A percentile compares a stretch with the other conserved stretches of the same genome.
phyloP scores from a whole-genome alignment of 1,140 invertebrate species.

The Venturia canescens region DNA sequence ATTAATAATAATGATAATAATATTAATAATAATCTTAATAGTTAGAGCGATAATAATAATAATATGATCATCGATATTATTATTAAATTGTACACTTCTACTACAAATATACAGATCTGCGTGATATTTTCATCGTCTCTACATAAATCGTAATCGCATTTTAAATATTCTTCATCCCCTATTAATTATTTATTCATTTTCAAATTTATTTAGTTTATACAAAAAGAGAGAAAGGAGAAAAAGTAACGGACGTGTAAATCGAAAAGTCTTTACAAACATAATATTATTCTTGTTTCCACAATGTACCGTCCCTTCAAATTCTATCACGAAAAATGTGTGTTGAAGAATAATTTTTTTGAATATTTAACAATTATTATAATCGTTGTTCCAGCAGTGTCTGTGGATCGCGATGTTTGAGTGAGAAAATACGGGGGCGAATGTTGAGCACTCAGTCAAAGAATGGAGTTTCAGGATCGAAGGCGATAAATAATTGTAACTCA shows the following conservation, averaged over 20 bases:
- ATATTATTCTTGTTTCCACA: slow-evolving; percentile 19
- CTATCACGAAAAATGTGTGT: not conserved
- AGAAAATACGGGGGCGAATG: too few species aligned
- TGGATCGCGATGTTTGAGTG: too few species aligned
- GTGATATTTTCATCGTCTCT: slow-evolving; percentile 30
- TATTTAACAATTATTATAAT: too few species aligned
- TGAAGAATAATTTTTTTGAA: not conserved
- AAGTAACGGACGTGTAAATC: slow-evolving; percentile 49
- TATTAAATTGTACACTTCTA: slow-evolving; percentile 72
- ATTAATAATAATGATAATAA: slow-evolving; percentile 15
- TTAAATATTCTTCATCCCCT: slow-evolving; percentile 48
- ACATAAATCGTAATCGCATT: not conserved
- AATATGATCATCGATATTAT: slow-evolving; percentile 68
- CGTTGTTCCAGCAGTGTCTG: too few species aligned
- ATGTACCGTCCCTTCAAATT: not conserved
- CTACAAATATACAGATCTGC: slow-evolving; percentile 75
- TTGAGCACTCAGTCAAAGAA: too few species aligned
- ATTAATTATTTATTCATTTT: slow-evolving; percentile 44
- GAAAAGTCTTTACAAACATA: slow-evolving; percentile 66
- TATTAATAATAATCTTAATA: slow-evolving; percentile 31
- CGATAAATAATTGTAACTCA: too few species aligned
- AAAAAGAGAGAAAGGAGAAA: slow-evolving; percentile 63
- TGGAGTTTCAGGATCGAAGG: too few species aligned
- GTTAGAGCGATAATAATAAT: slow-evolving; percentile 66
- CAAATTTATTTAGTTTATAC: slow-evolving; percentile 62